phyloP scores from a whole-genome alignment of 2,888 invertebrate genomes.

The Platycnemis pennipes region DNA sequence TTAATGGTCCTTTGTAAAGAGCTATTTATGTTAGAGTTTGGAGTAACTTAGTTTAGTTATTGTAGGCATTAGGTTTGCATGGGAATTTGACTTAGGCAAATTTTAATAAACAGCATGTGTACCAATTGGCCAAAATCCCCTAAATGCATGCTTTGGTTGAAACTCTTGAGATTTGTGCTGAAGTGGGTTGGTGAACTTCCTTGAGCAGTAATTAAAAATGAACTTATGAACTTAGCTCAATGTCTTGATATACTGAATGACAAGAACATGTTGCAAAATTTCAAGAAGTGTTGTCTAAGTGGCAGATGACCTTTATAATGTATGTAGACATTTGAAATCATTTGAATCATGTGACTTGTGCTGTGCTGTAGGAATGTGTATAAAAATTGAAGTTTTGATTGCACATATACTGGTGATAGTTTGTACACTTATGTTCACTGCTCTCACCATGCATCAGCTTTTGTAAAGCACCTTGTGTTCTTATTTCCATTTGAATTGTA shows the following conservation, averaged over 20 bases:
- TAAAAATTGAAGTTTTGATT: not conserved
- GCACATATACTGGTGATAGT: not conserved
- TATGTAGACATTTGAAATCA: not conserved
- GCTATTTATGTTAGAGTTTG: not conserved
- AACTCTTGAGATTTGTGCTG: not conserved
- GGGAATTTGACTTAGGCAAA: not conserved
- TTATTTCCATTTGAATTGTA: not conserved
- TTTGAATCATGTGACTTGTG: not conserved
- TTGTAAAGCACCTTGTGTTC: slow-evolving; percentile 6
- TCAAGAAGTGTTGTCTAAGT: slow-evolving; percentile 1
- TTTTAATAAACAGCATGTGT: not conserved
- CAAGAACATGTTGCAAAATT: not conserved
- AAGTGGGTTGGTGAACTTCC: not conserved
- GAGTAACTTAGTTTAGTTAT: not conserved
- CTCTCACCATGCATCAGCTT: slow-evolving; percentile 36
- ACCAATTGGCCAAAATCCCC: not conserved
- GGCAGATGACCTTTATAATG: not conserved
- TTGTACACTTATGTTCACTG: not conserved
- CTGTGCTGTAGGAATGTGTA: not conserved
- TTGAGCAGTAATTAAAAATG: not conserved
- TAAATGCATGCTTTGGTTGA: not conserved
- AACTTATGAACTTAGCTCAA: not conserved
- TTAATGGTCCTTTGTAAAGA: not conserved
- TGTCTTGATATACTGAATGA: not conserved
- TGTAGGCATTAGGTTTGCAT: slow-evolving; percentile 13